Conservation (phyloP, 1,140 invertebrate genomes). For the Pseudomyrmex pallidus region DNA sequence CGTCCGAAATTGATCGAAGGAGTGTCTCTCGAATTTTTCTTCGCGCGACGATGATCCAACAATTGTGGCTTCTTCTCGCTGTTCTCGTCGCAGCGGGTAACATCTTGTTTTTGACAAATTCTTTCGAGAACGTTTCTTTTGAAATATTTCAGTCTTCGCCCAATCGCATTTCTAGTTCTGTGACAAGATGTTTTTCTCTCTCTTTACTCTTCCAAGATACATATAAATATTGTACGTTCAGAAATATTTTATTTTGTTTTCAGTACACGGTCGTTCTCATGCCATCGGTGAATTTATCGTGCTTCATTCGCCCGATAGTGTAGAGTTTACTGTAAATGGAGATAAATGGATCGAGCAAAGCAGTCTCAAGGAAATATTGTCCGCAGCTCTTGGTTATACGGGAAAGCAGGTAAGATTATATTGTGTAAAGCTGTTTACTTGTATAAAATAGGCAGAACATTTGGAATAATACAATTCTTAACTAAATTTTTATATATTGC, state of each 20-base stretch:
- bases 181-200: background rate
- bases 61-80: conserved; percentile 46
- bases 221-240: background rate
- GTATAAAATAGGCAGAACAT: background rate
- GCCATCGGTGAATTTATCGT: conserved; percentile 89
- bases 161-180: background rate
- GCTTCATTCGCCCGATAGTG: conserved; percentile 88
- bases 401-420: conserved; percentile 84
- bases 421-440: background rate
- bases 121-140: background rate
- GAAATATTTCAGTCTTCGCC: background rate
- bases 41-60: conserved; percentile 58
- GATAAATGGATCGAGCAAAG: conserved; percentile 85
- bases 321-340: conserved; percentile 88
- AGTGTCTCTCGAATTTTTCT: conserved; percentile 61
- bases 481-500: conserved; percentile 76
- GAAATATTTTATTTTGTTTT: conserved; percentile 84
- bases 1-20: conserved; percentile 61
- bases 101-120: background rate
- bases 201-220: background rate
- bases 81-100: conserved; percentile 63
- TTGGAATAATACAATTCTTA: background rate
- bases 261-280: conserved; percentile 54
- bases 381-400: conserved; percentile 89
- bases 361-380: conserved; percentile 90